Evolutionary conservation across 2,888 invertebrate genomes (phyloP).

Genomic region (Mimachlamys varia): DNA sequence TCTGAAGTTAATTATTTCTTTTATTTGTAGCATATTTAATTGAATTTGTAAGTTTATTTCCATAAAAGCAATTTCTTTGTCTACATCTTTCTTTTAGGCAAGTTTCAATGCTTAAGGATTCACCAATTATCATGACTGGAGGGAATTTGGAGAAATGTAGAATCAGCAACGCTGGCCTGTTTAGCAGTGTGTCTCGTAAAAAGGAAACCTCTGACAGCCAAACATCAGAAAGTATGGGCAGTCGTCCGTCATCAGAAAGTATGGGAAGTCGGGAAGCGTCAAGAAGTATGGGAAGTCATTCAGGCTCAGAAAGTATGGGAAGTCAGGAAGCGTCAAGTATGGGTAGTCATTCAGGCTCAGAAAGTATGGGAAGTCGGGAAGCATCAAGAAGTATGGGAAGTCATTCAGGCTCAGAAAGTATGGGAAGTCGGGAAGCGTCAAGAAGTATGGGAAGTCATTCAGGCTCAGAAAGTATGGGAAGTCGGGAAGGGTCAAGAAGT

Average conservation of each 20-base stretch:
- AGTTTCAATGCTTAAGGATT: not conserved
- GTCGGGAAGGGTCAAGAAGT: not conserved
- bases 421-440: too few relatives aligned
- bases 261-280: not conserved
- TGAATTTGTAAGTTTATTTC: too few relatives aligned
- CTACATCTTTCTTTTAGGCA: not conserved
- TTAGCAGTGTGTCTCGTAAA: not conserved
- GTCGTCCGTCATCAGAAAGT: not conserved
- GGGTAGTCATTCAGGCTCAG: not conserved
- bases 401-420: too few relatives aligned
- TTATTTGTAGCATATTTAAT: too few relatives aligned
- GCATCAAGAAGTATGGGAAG: too few relatives aligned
- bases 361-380: not conserved
- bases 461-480: not conserved
- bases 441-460: not conserved
- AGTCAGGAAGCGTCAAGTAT: not conserved
- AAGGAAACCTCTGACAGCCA: not conserved
- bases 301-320: not conserved
- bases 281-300: not conserved
- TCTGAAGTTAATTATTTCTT: too few relatives aligned
- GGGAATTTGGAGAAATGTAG: slow-evolving; percentile 11
- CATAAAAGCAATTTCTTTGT: not conserved
- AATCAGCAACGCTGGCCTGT: not conserved
- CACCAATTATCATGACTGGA: not conserved
- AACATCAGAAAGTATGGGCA: not conserved